Evolutionary conservation across 2,113 vertebrate genomes (phyloP), one percentile per base, ranked within the genome.

Genomic region (Anseranas semipalmata): DNA sequence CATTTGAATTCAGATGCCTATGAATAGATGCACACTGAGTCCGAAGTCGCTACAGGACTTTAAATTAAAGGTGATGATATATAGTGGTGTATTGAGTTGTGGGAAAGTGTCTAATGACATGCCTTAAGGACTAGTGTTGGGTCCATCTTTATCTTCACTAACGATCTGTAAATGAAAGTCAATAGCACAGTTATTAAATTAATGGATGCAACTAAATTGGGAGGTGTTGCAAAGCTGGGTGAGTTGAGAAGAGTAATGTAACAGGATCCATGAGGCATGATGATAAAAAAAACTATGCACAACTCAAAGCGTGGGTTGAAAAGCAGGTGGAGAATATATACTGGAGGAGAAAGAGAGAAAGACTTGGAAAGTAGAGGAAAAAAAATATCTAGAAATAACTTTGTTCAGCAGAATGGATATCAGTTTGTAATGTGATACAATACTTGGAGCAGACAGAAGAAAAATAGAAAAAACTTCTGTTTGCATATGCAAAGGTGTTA

Each of bases 31-130:
- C 24, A 66, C n/a, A 67, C 4, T n/a, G 53, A 25, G 18, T 68
- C 58, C 60, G 50, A 72, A 79, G 50, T 32, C 1, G 3, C 37
- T 77, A 63, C n/a, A 83, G 22, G 85, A 90, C 45, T 86, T 96
- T 86, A 96, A 91, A 93, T 93, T 96, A 92, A 96, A 96, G n/a
- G 71, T 93, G 92, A 67, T 95, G 85, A 96, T 94, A 93, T 88
- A 91, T 73, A 76, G 53, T 73, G 10, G 39, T 73, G 37, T 77
- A 88, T 79, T 88, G 78, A 88, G 71, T 91, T 83, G 62, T 75
- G 59, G 21, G 84, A 79, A 96, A 65, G 41, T 84, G 53, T 91
- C 62, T 79, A 91, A 95, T 91, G 87, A 76, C 0, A 2, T 94
- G 71, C 67, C 87, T 97, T 89, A 80, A 96, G 85, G 71, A 94